Evolutionary conservation across 2,797 vertebrate species (phyloP).

Genomic region (Tadarida brasiliensis): DNA sequence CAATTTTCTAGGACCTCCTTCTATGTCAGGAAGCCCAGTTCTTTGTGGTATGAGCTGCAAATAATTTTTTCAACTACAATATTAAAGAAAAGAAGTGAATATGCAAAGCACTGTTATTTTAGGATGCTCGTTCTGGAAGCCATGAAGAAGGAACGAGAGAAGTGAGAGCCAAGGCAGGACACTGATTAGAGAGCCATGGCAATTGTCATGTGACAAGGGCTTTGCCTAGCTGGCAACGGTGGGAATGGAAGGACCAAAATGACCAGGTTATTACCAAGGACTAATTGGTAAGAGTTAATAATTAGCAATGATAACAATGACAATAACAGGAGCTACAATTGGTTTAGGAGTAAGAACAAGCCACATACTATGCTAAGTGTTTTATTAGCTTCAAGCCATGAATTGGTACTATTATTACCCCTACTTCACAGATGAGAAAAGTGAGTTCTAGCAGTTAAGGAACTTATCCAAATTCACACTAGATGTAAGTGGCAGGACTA

Average conservation of each 20-base stretch:
- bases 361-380: neutral
- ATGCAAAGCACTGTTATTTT: constrained; percentile 2
- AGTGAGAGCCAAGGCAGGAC: neutral
- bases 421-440: neutral
- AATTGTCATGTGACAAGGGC: neutral
- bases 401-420: neutral
- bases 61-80: neutral
- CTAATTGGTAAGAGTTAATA: constrained; percentile 17
- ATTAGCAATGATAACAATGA: neutral
- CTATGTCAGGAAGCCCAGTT: constrained; percentile 14
- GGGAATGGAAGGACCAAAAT: neutral
- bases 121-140: neutral
- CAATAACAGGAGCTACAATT: neutral
- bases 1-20: neutral
- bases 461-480: neutral
- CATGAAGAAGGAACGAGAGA: neutral
- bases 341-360: neutral
- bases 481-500: neutral
- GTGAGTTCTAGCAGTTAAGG: neutral
- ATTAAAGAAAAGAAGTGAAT: neutral
- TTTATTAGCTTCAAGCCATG: neutral
- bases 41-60: neutral
- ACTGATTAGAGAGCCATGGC: neutral
- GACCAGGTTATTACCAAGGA: constrained; percentile 33
- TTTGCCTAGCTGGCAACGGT: neutral